Percentiles rank a stretch among this genome's conserved stretches.
These are phyloP conservation scores for Barnardius zonarius DNA, from an alignment of 2,113 vertebrate genomes.

Conservation along the genomic window DNA sequence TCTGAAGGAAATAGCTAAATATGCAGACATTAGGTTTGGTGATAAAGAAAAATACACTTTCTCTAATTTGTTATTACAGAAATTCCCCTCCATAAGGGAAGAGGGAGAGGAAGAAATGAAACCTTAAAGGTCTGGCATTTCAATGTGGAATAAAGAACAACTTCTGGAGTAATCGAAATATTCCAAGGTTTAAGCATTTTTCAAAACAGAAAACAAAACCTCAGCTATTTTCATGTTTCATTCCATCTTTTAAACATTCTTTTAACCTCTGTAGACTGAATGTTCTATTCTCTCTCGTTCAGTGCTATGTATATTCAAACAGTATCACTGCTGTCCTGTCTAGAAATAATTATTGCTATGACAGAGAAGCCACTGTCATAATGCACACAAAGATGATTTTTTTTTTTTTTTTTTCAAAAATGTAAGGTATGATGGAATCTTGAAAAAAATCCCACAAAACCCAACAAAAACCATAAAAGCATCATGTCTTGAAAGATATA, in stretches of 20 bases:
- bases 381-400: neutral
- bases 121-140: neutral
- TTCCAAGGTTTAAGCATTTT: neutral
- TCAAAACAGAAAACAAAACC: neutral
- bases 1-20: neutral
- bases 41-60: neutral
- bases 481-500: neutral
- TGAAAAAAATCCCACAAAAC: neutral
- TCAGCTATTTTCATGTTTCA: neutral
- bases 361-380: neutral
- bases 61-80: neutral
- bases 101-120: neutral
- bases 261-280: neutral
- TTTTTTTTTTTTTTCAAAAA: neutral
- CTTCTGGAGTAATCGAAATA: neutral
- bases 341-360: neutral
- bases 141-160: neutral
- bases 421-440: accelerated
- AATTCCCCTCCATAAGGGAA: neutral
- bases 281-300: neutral
- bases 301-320: neutral
- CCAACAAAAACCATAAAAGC: neutral
- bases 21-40: neutral
- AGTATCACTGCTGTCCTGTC: neutral
- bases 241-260: neutral